phyloP scores from a whole-genome alignment of 2,888 invertebrate species.

The Melieria omissa region DNA sequence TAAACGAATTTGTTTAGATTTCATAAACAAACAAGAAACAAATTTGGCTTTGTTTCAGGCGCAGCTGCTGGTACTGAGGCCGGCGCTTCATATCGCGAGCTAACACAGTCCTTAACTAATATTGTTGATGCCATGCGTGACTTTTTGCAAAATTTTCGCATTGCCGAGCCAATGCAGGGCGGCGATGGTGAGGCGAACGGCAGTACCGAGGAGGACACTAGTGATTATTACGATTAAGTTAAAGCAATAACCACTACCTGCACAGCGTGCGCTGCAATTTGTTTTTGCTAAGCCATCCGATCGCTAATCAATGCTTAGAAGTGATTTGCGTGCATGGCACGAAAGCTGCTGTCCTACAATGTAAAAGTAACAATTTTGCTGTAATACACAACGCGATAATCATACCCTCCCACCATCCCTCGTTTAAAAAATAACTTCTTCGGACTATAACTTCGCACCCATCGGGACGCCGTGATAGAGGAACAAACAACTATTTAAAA shows the following conservation, averaged over 20 bases:
- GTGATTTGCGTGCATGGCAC: no score
- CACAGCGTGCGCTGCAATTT: no score
- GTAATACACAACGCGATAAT: no score
- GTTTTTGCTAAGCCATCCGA: no score
- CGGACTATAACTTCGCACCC: no score
- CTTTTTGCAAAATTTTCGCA: slow-evolving; percentile 74
- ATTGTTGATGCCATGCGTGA: slow-evolving; percentile 80
- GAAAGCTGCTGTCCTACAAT: no score
- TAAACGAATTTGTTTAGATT: slow-evolving; percentile 23
- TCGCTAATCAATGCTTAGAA: no score
- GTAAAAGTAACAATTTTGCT: no score
- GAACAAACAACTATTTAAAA: no score
- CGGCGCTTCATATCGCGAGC: slow-evolving; percentile 61
- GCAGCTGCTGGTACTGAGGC: slow-evolving; percentile 62
- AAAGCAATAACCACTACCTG: not conserved
- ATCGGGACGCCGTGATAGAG: no score
- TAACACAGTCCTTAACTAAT: slow-evolving; percentile 74
- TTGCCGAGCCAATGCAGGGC: slow-evolving; percentile 69
- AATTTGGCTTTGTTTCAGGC: slow-evolving; percentile 21
- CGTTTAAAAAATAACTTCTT: no score
- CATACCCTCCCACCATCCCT: no score
- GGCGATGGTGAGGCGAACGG: slow-evolving; percentile 62
- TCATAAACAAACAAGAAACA: not conserved
- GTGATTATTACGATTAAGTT: slow-evolving; percentile 65
- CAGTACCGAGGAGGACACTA: slow-evolving; percentile 69